phyloP scores from a whole-genome alignment of 2,797 vertebrate genomes.

The Loris lydekkerianus region DNA sequence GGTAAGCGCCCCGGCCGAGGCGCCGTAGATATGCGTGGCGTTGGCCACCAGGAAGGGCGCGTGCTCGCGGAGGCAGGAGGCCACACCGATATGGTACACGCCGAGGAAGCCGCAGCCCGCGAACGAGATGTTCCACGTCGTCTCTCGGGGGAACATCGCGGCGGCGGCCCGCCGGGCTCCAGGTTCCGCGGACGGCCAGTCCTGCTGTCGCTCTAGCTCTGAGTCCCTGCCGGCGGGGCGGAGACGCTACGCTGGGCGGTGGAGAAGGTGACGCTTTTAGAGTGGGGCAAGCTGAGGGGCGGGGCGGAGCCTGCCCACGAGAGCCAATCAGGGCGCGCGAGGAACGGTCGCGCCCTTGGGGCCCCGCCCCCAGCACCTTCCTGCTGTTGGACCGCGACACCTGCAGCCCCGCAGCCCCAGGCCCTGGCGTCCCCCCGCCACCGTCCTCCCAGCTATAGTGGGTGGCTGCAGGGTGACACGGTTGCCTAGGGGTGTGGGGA shows the following conservation, averaged over 20 bases:
- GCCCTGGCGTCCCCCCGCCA: rapidly evolving
- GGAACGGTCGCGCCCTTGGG: constrained; percentile 61
- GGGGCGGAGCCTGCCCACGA: neutral
- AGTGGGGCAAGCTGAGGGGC: neutral
- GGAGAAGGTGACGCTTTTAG: constrained; percentile 4
- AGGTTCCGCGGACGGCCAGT: rapidly evolving
- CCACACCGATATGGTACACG: constrained; percentile 97
- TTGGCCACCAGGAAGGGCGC: constrained; percentile 96
- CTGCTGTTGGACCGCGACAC: neutral
- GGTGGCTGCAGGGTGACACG: neutral
- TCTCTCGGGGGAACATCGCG: constrained; percentile 94
- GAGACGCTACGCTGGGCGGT: neutral
- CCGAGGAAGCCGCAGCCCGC: constrained; percentile 98
- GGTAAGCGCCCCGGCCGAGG: constrained; percentile 96
- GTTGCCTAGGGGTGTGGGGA: rapidly evolving
- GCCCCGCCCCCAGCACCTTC: neutral
- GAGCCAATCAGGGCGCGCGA: constrained; percentile 53
- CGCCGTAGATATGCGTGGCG: constrained; percentile 95
- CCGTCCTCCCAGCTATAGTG: too few species aligned
- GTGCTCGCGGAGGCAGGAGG: constrained; percentile 95
- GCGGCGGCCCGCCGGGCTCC: neutral
- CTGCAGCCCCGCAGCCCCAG: neutral
- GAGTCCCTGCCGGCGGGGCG: constrained; percentile 18
- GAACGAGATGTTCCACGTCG: constrained; percentile 98
- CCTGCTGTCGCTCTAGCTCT: rapidly evolving